A percentile compares a stretch with the other conserved stretches of the same genome.
Conservation (phyloP, 2,888 invertebrate species). For the Hirtodrosophila duncani region DNA sequence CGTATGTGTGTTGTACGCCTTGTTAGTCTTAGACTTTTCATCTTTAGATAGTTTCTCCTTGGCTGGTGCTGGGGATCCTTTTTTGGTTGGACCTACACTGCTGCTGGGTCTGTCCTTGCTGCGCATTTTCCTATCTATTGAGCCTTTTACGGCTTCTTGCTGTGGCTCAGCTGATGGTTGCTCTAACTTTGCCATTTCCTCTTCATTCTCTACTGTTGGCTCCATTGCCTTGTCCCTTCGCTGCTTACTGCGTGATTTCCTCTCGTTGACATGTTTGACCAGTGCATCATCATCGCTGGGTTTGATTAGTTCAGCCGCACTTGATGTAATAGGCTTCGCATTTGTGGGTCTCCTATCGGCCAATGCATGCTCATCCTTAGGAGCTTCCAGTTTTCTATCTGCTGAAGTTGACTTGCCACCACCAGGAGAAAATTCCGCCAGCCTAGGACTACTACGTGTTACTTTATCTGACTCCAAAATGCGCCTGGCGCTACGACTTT, state of each 20-base stretch:
- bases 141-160: background rate
- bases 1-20: no score
- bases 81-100: no score
- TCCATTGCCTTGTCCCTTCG: no score
- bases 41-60: no score
- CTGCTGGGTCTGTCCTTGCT: no score
- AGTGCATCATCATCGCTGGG: constrained; percentile 1
- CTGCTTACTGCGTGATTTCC: background rate
- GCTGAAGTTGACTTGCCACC: constrained; percentile 4
- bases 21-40: no score
- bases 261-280: background rate
- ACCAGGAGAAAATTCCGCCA: constrained; percentile 5
- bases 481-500: constrained; percentile 18
- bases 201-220: background rate
- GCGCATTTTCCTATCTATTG: background rate
- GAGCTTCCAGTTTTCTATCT: background rate
- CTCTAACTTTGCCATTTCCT: background rate
- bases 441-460: constrained; percentile 18
- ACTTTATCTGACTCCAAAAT: background rate
- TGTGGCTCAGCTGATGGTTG: background rate
- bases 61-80: no score
- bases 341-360: background rate
- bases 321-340: background rate
- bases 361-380: no score
- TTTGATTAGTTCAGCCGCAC: no score